These are phyloP conservation scores for Sarcophaga rosellei DNA, from an alignment of 2,888 invertebrate species.

Conservation along the genomic window DNA sequence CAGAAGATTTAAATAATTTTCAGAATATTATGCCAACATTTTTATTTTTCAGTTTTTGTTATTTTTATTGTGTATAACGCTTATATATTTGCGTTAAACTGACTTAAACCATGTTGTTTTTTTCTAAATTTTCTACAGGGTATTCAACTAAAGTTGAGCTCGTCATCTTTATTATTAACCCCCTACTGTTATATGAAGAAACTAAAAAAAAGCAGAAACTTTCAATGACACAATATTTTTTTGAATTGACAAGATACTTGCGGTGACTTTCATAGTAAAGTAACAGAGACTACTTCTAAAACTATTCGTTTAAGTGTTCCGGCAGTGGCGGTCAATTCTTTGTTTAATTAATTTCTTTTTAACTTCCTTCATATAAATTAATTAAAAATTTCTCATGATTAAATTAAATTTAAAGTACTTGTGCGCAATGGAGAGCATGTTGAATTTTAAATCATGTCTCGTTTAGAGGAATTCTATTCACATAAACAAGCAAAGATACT, in stretches of 20 bases:
- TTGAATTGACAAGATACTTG: slow-evolving; percentile 14
- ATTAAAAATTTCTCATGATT: slow-evolving; percentile 30
- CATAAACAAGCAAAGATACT: too few species aligned
- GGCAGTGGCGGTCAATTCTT: slow-evolving; percentile 15
- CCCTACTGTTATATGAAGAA: not conserved
- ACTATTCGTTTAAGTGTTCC: too few species aligned
- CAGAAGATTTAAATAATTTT: not conserved
- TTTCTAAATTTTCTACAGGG: not conserved
- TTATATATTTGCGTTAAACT: slow-evolving; percentile 25
- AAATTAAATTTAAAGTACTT: slow-evolving; percentile 24
- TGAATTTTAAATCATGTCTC: too few species aligned
- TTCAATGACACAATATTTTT: not conserved
- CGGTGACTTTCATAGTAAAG: not conserved
- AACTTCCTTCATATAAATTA: slow-evolving; percentile 19
- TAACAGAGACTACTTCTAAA: not conserved
- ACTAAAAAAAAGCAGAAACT: not conserved
- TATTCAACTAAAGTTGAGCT: not conserved
- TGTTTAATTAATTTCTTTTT: slow-evolving; percentile 45
- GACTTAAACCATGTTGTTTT: slow-evolving; percentile 11
- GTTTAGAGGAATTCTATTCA: too few species aligned
- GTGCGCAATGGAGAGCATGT: not conserved
- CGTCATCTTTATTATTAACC: not conserved
- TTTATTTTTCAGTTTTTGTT: not conserved
- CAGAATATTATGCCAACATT: slow-evolving; percentile 22
- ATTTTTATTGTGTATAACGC: not conserved